Evolutionary conservation across 2,113 vertebrate species (phyloP).

Genomic region (Paradoxurus hermaphroditus): DNA sequence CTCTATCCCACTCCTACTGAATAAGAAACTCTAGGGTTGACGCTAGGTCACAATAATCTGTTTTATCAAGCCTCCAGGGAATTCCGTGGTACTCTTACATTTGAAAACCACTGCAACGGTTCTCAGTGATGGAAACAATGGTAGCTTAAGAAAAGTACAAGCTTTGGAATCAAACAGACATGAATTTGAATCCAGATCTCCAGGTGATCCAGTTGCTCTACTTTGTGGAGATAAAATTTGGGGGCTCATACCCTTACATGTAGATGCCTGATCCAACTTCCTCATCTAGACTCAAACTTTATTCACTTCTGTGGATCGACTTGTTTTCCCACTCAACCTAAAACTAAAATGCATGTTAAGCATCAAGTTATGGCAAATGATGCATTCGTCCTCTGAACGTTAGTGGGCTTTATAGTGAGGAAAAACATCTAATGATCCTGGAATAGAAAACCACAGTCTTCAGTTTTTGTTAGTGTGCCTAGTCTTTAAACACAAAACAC

Average conservation of each 20-base stretch:
- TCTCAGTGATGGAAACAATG: background rate
- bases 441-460: background rate
- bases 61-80: background rate
- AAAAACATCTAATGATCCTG: background rate
- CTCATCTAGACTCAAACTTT: background rate
- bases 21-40: background rate
- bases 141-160: background rate
- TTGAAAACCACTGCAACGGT: background rate
- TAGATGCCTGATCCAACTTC: background rate
- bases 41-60: fast-evolving
- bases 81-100: background rate
- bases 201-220: background rate
- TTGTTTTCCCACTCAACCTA: background rate
- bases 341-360: background rate
- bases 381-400: background rate
- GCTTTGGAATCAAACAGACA: background rate
- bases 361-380: background rate
- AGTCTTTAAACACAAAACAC: background rate
- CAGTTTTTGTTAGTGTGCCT: background rate
- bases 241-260: background rate
- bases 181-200: background rate
- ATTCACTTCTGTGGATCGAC: background rate
- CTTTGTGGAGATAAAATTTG: background rate
- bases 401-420: background rate
- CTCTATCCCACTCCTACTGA: background rate